Evolutionary conservation across 2,113 vertebrate genomes (phyloP).

Genomic region (Gymnocephalus cernua): DNA sequence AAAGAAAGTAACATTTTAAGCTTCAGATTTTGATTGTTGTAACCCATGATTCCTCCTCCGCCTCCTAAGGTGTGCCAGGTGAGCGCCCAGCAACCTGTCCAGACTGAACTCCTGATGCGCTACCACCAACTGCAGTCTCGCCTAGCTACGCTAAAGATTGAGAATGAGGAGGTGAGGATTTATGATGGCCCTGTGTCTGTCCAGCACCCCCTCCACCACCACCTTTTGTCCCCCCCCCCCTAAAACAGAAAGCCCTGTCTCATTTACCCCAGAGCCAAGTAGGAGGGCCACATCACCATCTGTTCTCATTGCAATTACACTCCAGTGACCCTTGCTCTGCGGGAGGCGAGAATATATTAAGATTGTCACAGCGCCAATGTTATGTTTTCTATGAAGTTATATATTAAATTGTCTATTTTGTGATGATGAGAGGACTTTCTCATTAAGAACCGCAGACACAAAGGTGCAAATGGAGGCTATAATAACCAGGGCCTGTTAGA

Average conservation of each 20-base stretch:
- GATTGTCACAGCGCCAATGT: slow-evolving; percentile 32
- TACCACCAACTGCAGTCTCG: slow-evolving; percentile 98
- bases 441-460: slow-evolving; percentile 28
- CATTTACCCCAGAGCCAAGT: slow-evolving; percentile 56
- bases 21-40: background rate
- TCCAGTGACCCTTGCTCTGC: slow-evolving; percentile 51
- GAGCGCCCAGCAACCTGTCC: slow-evolving; percentile 97
- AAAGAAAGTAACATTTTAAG: background rate
- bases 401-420: slow-evolving; percentile 40
- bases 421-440: slow-evolving; percentile 41
- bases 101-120: slow-evolving; percentile 95
- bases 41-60: background rate
- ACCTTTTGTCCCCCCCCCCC: slow-evolving; percentile 12
- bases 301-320: slow-evolving; percentile 71
- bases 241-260: slow-evolving; percentile 33
- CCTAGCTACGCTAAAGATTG: slow-evolving; percentile 95
- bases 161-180: slow-evolving; percentile 95
- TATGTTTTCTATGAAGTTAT: slow-evolving; percentile 23
- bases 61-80: slow-evolving; percentile 94
- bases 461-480: slow-evolving; percentile 52
- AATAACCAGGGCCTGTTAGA: slow-evolving; percentile 44
- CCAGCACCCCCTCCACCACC: slow-evolving; percentile 2
- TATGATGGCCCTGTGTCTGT: slow-evolving; percentile 34
- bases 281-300: slow-evolving; percentile 71
- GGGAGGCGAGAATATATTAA: slow-evolving; percentile 56